Evolutionary conservation across 2,113 vertebrate genomes (phyloP), one percentile per base, ranked within the genome.

Genomic region (Triplophysa siluroides): DNA sequence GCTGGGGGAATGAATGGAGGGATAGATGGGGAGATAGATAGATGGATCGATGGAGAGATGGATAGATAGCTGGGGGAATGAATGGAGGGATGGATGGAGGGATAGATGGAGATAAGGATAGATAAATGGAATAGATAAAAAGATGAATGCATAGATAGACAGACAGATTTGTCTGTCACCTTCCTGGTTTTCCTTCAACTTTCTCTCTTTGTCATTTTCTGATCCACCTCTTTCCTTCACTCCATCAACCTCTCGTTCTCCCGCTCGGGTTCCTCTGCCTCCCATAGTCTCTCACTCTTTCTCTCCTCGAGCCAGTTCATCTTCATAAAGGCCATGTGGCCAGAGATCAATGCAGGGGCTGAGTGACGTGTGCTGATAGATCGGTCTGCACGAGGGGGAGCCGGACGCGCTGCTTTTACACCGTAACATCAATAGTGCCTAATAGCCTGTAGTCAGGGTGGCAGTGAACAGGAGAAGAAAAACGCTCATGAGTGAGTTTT

Each of bases 351-450:
- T 77, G 12, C 61, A 23, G 8, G 3, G n/a, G 24, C 69, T 80
- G 78, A 80, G 29, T 62, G 69, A 80, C 26, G 2, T 79, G 24
- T 23, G 9, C 75, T 77, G 75, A 63, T 56, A 23, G 71, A 66
- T 66, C 24, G 33, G 63, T 76, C 38, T 66, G 43, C 63, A 50
- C 16, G 38, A 8, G 33, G 62, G 21, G 14, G 29, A 54, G 68
- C 7, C 11, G 72, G 71, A 62, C 64, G 33, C 23, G 5, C 64
- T 21, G 4, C 47, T 54, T 75, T 66, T 23, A 12, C 50, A 29
- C 19, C 23, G 2, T 80, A 24, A 60, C 65, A 69, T 79, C 64
- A 64, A 29, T 41, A 47, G 33, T 9, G 16, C 38, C 73, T 77
- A 19, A 41, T 62, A 77, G 65, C 61, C 14, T 23, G 61, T 75